Evolutionary conservation across 1,140 invertebrate species (phyloP).

Genomic region (Mesaphorura yosii): DNA sequence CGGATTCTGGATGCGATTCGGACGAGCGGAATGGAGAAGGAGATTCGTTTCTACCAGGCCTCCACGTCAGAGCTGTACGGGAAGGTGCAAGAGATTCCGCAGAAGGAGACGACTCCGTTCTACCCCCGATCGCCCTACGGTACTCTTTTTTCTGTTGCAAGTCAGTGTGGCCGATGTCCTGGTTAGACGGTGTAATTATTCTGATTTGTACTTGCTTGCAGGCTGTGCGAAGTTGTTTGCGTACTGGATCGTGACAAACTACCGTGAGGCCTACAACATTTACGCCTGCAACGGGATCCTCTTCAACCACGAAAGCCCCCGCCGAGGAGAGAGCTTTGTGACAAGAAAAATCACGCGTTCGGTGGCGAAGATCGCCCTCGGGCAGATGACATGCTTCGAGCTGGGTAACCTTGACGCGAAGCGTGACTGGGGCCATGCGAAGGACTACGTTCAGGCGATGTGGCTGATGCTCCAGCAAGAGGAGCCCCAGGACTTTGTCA

Average conservation of each 20-base stretch:
- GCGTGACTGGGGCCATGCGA: constrained; percentile 98
- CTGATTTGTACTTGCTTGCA: constrained; percentile 36
- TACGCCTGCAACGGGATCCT: constrained; percentile 97
- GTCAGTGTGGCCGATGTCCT: too few relatives aligned
- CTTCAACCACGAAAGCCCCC: constrained; percentile 98
- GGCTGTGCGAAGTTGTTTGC: constrained; percentile 97
- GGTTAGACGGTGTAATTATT: too few relatives aligned
- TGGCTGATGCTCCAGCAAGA: constrained; percentile 98
- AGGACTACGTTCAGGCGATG: constrained; percentile 98
- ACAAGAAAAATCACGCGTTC: constrained; percentile 95
- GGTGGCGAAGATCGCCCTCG: constrained; percentile 89
- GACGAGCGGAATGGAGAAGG: constrained; percentile 73
- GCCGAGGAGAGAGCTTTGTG: constrained; percentile 96
- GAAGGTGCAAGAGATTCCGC: constrained; percentile 76
- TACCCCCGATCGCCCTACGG: constrained; percentile 99
- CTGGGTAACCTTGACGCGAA: constrained; percentile 92
- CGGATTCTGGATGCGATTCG: constrained; percentile 89
- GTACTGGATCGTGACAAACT: constrained; percentile 98
- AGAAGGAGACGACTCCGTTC: constrained; percentile 96
- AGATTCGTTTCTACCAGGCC: constrained; percentile 91
- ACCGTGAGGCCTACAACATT: constrained; percentile 95
- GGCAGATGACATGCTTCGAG: constrained; percentile 74
- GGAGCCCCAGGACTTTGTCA: constrained; percentile 88
- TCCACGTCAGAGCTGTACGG: constrained; percentile 98
- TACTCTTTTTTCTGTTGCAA: constrained; percentile 37